Base-by-base conservation (phyloP, 2,797 vertebrate species). In the Amphiprion clarkii region DNA sequence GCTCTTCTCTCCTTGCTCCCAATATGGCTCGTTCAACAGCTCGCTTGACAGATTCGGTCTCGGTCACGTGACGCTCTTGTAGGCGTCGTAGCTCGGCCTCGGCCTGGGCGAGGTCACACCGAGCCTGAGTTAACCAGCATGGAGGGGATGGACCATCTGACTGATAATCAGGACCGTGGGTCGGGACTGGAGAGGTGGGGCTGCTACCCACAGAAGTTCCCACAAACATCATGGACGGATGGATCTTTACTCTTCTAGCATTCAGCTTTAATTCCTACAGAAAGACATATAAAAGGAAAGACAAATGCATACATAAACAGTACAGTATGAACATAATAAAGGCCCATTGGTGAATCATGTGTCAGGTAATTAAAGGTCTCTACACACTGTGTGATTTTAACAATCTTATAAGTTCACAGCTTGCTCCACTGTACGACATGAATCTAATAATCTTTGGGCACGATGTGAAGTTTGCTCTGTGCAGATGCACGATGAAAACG, bases 1-100 rank as follows among this genome's bases (percentile, higher is more conserved):
- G 83, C 84, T 95, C 95, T 48, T 95, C 94, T 46, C 90, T 85
- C 54, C 83, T 83, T 10, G 90, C 93, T 44, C 93, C 94, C 23
- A 93, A 71, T 39, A 95, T 69, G 21, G 95, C 93, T 1, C 93
- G 88, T 76, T 95, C 93, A 16, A 95, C 46, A 6, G 92, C 87
- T 4, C 70, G 80, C 59, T 79, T 86, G 9, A 94, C 90, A 0
- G 57, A 62, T 55, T 93, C 87, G 0, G 87, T 89, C 67, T 94
- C 94, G 1, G 33, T 71, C 7, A 71, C 68, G 9, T 94, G 93
- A 6, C 53, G 85, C 53, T 92, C 87, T 9, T 85, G 87, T 14
- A 95, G 84, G 2, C 74, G 61, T 3, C 44, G 87, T 29, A 96
- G 89, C 25, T 95, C 90, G 1, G 57, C 88, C 68, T 92, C 91